These are phyloP conservation scores for Drosophila acutilabella DNA, from an alignment of 2,888 invertebrate genomes.

Conservation along the genomic window DNA sequence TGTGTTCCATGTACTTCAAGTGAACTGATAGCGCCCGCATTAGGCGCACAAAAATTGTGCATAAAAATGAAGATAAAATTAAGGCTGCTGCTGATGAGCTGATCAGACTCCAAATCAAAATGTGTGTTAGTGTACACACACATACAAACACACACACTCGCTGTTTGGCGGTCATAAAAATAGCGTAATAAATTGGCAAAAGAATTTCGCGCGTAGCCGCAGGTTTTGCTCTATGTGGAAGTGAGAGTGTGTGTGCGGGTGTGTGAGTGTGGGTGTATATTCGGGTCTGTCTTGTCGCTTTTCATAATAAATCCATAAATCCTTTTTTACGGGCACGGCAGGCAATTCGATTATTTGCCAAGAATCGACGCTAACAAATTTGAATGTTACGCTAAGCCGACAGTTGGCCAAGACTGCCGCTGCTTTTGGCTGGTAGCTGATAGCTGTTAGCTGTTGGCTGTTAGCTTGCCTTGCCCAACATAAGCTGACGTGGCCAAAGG, in stretches of 20 bases:
- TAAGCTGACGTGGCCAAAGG: constrained; percentile 52
- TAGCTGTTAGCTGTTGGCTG: too few relatives aligned
- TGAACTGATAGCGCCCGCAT: constrained; percentile 61
- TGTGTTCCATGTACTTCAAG: constrained; percentile 20
- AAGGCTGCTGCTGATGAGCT: constrained; percentile 68
- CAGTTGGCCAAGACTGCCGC: constrained; percentile 50
- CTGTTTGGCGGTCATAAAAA: constrained; percentile 64
- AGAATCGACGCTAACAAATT: constrained; percentile 71
- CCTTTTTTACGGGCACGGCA: constrained; percentile 70
- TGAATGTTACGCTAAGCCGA: constrained; percentile 66
- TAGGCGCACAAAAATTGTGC: constrained; percentile 40
- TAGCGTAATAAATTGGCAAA: constrained; percentile 75
- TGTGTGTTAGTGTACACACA: constrained; percentile 1
- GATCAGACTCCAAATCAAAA: constrained; percentile 44
- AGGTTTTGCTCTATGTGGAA: constrained; percentile 39
- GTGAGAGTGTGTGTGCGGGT: constrained; percentile 2
- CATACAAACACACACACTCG: background rate
- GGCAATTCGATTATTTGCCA: constrained; percentile 72
- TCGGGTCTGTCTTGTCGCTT: constrained; percentile 47
- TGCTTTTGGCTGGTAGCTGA: background rate
- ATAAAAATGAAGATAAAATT: constrained; percentile 46
- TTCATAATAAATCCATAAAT: constrained; percentile 78
- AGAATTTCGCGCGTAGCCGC: constrained; percentile 62
- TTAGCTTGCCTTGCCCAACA: constrained; percentile 38
- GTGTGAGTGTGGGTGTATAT: constrained; percentile 22